Evolutionary conservation across 2,113 vertebrate genomes (phyloP), one percentile per base, ranked within the genome.

Genomic region (Corynorhinus townsendii): DNA sequence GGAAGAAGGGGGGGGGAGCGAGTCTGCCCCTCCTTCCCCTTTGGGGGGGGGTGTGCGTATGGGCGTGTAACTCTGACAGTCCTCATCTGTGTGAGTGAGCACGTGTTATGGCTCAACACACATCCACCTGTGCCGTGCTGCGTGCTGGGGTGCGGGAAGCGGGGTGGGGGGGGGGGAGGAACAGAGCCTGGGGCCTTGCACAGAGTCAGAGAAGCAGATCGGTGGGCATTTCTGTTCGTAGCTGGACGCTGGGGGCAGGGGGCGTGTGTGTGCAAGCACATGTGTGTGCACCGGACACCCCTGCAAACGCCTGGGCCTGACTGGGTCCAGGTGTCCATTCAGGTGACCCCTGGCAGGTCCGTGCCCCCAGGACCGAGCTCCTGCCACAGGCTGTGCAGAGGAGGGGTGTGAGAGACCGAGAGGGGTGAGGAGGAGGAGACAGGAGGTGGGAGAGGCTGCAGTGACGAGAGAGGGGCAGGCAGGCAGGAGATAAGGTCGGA

Each of bases 401-500:
- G 77, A 5, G 1, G 76, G 62, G 62, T 30, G 64, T 33, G 64
- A 62, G 59, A 28, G 56, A 26, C 24, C 1, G 11, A 28, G 54
- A 82, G 64, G 75, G 52, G 11, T 11, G 33, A 2, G 33, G 75
- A 79, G 71, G 45, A 40, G 89, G 86, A 43, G 43, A n/a, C 62
- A 59, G 20, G 71, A 43, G 80, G 47, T 43, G 89, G 84, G 79
- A 81, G 77, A 72, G 85, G 88, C 85, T 38, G 75, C 91, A 56
- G 54, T 19, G 89, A 92, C 33, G 93, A 90, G 49, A 92, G 90
- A 87, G 90, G 90, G 96, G 77, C 88, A 82, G 71, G 86, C 56
- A 40, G 76, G 79, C 54, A 22, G 68, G 30, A 54, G 94, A 96
- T 95, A 96, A 95, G 85, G 96, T 92, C 14, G 0, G 26, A 54